Conservation (phyloP, 37 sponge, comb jelly and placozoan genomes). For the Ephydatia muelleri region DNA sequence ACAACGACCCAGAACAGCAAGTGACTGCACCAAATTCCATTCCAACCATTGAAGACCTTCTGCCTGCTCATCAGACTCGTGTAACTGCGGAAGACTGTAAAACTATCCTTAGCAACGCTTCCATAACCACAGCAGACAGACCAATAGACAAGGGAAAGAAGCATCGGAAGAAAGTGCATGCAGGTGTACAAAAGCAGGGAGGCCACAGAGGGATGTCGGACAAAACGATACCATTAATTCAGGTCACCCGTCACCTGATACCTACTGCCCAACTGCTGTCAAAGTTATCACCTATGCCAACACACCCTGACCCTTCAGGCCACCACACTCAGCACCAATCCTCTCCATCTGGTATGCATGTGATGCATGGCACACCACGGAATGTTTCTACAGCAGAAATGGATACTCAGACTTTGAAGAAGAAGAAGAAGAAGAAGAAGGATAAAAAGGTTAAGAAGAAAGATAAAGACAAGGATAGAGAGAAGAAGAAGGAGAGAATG, state of each 20-base stretch:
- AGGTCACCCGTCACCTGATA: constrained; percentile 4
- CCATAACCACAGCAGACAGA: neutral
- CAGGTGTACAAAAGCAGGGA: neutral
- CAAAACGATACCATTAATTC: neutral
- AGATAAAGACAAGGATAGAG: neutral
- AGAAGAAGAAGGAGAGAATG: neutral
- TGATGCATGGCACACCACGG: neutral
- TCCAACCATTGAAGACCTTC: no score
- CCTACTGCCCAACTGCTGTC: constrained; percentile 4
- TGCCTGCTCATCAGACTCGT: neutral
- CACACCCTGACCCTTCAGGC: neutral
- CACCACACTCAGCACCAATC: neutral
- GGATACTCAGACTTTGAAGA: neutral
- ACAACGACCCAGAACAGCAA: no score
- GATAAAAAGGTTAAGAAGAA: no score
- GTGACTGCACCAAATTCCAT: no score
- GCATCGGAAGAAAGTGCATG: neutral
- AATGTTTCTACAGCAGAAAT: neutral
- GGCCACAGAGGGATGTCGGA: no score
- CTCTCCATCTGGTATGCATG: neutral
- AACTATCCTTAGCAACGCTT: neutral
- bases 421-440: neutral
- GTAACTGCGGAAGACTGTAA: neutral
- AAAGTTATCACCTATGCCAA: no score
- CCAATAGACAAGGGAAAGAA: neutral